Percentiles rank a stretch among this genome's conserved stretches.
Evolutionary conservation across 2,113 vertebrate species (phyloP).

Genomic region (Forbesichthys papilliferus): DNA sequence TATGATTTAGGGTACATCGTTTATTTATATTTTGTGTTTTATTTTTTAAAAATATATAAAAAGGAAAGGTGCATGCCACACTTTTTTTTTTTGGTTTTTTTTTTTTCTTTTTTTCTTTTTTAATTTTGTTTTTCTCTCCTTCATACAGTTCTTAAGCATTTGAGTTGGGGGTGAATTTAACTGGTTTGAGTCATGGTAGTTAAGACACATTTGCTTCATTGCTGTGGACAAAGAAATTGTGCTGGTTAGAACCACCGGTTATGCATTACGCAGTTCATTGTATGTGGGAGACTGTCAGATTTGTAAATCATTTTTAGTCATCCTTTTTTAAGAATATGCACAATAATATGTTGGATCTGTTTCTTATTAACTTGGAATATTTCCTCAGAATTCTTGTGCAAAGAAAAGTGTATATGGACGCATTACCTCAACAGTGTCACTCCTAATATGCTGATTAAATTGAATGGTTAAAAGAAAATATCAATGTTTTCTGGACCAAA

Average conservation of each 20-base stretch:
- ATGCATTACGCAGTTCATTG: not conserved
- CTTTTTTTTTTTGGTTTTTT: not conserved
- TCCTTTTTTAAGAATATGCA: slow-evolving; percentile 14
- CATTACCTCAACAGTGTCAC: slow-evolving; percentile 54
- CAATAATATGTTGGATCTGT: slow-evolving; percentile 15
- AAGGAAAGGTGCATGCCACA: no score
- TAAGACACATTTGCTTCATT: slow-evolving; percentile 1
- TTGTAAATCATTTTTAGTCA: not conserved
- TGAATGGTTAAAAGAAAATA: slow-evolving; percentile 44
- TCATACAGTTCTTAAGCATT: not conserved
- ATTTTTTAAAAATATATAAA: no score
- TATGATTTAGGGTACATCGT: no score
- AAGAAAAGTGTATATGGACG: slow-evolving; percentile 21
- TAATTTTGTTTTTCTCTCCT: not conserved
- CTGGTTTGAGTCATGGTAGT: slow-evolving; percentile 38
- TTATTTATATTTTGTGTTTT: no score
- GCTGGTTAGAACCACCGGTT: slow-evolving; percentile 7
- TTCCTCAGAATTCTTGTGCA: slow-evolving; percentile 17
- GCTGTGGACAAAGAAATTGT: slow-evolving; percentile 9
- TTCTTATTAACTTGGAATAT: slow-evolving; percentile 15
- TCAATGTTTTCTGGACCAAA: slow-evolving; percentile 63
- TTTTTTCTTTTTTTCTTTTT: not conserved
- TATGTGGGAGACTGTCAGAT: not conserved
- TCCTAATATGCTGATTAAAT: slow-evolving; percentile 24
- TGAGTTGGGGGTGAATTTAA: slow-evolving; percentile 8